Percentiles rank a stretch among this genome's conserved stretches.
These are phyloP conservation scores for Tachysurus fulvidraco DNA, from an alignment of 2,113 vertebrate species.

Conservation along the genomic window DNA sequence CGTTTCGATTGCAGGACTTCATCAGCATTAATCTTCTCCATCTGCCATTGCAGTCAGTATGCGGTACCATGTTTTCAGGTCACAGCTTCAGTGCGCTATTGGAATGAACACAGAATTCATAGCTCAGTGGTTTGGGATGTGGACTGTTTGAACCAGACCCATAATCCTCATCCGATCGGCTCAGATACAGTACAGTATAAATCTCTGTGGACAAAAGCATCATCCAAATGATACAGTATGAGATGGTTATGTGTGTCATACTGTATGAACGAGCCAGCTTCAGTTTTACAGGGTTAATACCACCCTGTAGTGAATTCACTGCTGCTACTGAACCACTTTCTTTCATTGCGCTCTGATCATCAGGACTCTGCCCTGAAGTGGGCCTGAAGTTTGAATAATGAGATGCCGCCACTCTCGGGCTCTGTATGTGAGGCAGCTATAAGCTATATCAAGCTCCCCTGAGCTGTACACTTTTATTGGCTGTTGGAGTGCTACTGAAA, in stretches of 20 bases:
- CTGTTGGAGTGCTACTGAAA: slow-evolving; percentile 1
- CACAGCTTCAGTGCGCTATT: not conserved
- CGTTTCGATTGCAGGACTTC: not conserved
- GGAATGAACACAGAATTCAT: no score
- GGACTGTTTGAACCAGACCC: not conserved
- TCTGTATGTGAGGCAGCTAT: not conserved
- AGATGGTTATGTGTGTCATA: not conserved
- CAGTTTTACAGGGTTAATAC: not conserved
- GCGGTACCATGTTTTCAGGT: not conserved
- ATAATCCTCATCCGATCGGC: not conserved
- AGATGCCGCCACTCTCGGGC: not conserved
- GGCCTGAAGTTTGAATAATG: not conserved
- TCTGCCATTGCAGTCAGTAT: not conserved
- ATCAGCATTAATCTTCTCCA: not conserved
- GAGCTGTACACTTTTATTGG: not conserved
- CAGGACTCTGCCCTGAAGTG: not conserved
- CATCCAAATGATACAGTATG: not conserved
- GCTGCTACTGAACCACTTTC: not conserved
- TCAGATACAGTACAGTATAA: not conserved
- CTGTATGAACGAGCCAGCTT: not conserved
- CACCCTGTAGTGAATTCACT: not conserved
- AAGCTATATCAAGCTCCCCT: not conserved
- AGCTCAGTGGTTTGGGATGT: not conserved
- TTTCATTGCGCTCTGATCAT: not conserved
- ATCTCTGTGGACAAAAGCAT: not conserved